A percentile compares a stretch with the other conserved stretches of the same genome.
phyloP scores from a whole-genome alignment of 2,888 invertebrate genomes.

The Celastrina argiolus region DNA sequence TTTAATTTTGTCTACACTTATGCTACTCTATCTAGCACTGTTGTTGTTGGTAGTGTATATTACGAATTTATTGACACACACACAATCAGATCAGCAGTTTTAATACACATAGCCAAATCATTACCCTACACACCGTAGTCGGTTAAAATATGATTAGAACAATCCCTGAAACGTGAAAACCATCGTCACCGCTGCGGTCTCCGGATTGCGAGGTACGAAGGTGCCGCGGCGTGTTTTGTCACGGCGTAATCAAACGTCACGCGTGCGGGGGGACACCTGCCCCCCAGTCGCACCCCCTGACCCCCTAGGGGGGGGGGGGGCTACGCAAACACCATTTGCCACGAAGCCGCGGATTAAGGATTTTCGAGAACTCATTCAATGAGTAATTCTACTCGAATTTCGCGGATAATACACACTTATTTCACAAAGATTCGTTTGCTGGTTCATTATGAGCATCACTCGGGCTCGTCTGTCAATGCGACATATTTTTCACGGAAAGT shows the following conservation, averaged over 20 bases:
- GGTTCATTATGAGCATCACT: no score
- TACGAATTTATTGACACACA: no score
- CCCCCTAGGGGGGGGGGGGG: constrained; percentile 27
- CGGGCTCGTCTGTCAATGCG: no score
- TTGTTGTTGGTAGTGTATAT: no score
- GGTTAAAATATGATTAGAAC: no score
- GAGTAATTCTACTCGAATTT: constrained; percentile 20
- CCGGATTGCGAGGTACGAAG: not conserved
- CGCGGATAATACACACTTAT: not conserved
- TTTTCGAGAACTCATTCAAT: constrained; percentile 10
- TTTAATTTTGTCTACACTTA: no score
- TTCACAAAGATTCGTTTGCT: not conserved
- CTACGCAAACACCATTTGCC: constrained; percentile 16
- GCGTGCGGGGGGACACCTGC: constrained; percentile 40
- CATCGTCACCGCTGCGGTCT: not conserved
- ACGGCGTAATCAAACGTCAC: constrained; percentile 48
- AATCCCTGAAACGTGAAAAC: not conserved
- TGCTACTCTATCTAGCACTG: no score
- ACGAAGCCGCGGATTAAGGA: constrained; percentile 21
- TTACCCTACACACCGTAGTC: no score
- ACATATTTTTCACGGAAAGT: no score
- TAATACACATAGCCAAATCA: no score
- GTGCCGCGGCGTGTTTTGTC: constrained; percentile 50
- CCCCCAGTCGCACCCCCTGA: constrained; percentile 24
- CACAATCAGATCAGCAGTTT: no score